phyloP scores from a whole-genome alignment of 2,113 vertebrate species.

The Xenopus tropicalis region UCB_Xtro_10.0 CM004443.2:112428501-112429000 shows the following conservation, averaged over 20 bases:
- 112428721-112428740: background rate
- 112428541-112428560: no score
- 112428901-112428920: constrained; percentile 48
- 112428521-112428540: no score
- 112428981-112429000: constrained; percentile 48
- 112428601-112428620: no score
- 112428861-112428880: constrained; percentile 71
- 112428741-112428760: constrained; percentile 55
- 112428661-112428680: no score
- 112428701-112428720: no score
- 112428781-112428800: constrained; percentile 29
- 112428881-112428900: constrained; percentile 86
- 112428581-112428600: no score
- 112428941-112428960: constrained; percentile 85
- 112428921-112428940: constrained; percentile 66
- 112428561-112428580: no score
- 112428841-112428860: constrained; percentile 82
- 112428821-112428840: constrained; percentile 56
- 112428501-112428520: no score
- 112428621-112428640: no score
- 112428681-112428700: no score
- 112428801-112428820: constrained; percentile 48
- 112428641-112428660: no score
- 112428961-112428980: constrained; percentile 75
- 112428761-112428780: constrained; percentile 58